A percentile compares a stretch with the other conserved stretches of the same genome.
phyloP scores from a whole-genome alignment of 1,140 invertebrate species.

The Batillaria attramentaria region DNA sequence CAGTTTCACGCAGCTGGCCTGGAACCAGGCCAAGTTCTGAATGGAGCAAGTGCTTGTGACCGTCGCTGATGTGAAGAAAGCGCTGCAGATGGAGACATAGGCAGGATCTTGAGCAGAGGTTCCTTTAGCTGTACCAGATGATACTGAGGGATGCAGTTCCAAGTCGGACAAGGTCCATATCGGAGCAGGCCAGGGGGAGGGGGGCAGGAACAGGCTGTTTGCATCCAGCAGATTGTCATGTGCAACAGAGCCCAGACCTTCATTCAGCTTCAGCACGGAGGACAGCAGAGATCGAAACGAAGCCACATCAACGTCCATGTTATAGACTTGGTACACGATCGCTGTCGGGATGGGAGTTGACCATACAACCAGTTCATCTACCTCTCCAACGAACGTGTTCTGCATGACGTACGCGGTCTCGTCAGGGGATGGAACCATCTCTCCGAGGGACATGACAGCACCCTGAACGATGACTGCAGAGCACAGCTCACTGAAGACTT shows the following conservation, averaged over 20 bases:
- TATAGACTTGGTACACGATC: constrained; percentile 47
- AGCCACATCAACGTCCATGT: constrained; percentile 44
- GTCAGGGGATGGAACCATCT: constrained; percentile 44
- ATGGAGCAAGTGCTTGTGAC: constrained; percentile 33
- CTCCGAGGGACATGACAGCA: constrained; percentile 44
- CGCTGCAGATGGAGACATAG: constrained; percentile 34
- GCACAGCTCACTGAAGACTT: constrained; percentile 36
- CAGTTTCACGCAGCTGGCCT: constrained; percentile 32
- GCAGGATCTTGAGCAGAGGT: constrained; percentile 8
- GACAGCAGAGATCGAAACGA: constrained; percentile 39
- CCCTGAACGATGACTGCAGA: constrained; percentile 35
- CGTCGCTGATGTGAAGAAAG: constrained; percentile 35
- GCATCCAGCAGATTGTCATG: constrained; percentile 39
- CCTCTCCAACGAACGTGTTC: constrained; percentile 38
- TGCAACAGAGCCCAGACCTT: constrained; percentile 44
- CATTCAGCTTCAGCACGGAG: constrained; percentile 45
- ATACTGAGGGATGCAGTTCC: constrained; percentile 9
- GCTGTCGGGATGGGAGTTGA: constrained; percentile 37
- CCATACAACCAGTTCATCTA: constrained; percentile 53
- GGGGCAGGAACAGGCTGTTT: constrained; percentile 44
- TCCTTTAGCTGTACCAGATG: neutral
- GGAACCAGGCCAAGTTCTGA: constrained; percentile 30
- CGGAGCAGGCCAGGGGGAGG: constrained; percentile 50
- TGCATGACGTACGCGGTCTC: constrained; percentile 30
- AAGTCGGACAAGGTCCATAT: constrained; percentile 46